phyloP scores from a whole-genome alignment of 2,888 invertebrate genomes.

The Saturnia pavonia region DNA sequence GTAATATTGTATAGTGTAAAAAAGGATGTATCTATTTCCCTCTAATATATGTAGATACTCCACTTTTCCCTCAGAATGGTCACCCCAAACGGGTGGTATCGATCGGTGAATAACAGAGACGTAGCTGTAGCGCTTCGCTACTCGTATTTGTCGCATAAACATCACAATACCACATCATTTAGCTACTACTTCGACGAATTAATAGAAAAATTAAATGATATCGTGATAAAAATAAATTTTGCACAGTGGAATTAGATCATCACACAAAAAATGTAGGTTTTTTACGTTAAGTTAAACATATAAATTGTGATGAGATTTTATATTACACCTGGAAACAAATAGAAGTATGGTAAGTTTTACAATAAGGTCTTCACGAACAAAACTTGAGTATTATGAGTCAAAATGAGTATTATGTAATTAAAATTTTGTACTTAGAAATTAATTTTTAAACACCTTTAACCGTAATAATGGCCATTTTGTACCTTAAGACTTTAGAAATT shows the following conservation, averaged over 20 bases:
- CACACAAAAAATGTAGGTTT: background rate
- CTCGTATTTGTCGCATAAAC: constrained; percentile 74
- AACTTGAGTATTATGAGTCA: background rate
- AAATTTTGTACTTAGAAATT: background rate
- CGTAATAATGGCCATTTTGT: background rate
- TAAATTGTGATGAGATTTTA: constrained; percentile 2
- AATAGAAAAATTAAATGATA: background rate
- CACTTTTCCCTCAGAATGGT: constrained; percentile 39
- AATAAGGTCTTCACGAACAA: background rate
- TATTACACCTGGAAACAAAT: background rate
- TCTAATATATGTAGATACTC: background rate
- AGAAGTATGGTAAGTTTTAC: constrained; percentile 10
- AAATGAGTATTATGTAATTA: background rate
- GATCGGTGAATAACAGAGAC: constrained; percentile 69
- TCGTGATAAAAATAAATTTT: background rate
- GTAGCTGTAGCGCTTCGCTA: constrained; percentile 53
- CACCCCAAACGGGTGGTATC: constrained; percentile 67
- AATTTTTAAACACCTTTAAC: background rate
- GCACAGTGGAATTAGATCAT: background rate
- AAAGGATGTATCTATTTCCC: background rate
- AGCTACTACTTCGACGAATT: constrained; percentile 38
- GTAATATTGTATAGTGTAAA: background rate
- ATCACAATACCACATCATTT: constrained; percentile 67
- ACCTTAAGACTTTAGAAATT: background rate
- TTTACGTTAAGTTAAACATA: background rate